Evolutionary conservation across 2,113 vertebrate genomes (phyloP).

Genomic region (Plestiodon gilberti): DNA sequence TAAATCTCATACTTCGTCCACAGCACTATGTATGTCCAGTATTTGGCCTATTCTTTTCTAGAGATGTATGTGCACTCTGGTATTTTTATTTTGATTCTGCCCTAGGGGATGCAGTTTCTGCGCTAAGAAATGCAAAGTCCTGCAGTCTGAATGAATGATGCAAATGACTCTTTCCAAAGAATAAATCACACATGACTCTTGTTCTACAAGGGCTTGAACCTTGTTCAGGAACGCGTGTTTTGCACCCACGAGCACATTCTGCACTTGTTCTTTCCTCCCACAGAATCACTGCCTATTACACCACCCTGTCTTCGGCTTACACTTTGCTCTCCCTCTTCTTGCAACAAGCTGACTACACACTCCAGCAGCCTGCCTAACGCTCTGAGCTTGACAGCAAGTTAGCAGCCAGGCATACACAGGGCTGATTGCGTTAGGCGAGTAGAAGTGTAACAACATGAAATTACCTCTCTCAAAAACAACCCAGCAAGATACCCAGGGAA

Average conservation of each 20-base stretch:
- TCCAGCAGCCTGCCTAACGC: too few species aligned
- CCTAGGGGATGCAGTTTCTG: too few species aligned
- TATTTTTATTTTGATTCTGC: too few species aligned
- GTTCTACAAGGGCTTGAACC: neutral
- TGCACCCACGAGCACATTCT: neutral
- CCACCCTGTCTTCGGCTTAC: neutral
- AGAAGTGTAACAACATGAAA: neutral
- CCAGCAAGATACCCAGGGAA: neutral
- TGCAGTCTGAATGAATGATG: too few species aligned
- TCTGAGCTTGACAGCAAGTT: neutral
- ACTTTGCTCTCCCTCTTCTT: neutral
- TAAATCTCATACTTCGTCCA: too few species aligned
- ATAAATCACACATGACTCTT: neutral
- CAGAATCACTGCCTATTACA: neutral
- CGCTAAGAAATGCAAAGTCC: too few species aligned
- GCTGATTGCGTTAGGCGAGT: neutral
- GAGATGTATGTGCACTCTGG: too few species aligned
- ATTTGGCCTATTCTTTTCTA: too few species aligned
- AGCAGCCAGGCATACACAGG: neutral
- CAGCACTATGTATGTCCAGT: too few species aligned
- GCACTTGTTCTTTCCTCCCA: neutral
- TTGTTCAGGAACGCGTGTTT: neutral
- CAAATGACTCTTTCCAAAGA: too few species aligned
- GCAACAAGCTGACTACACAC: neutral
- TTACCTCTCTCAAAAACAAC: neutral